Evolutionary conservation across 2,113 vertebrate genomes (phyloP), one percentile per base, ranked within the genome.

Genomic region (Nematolebias whitei): DNA sequence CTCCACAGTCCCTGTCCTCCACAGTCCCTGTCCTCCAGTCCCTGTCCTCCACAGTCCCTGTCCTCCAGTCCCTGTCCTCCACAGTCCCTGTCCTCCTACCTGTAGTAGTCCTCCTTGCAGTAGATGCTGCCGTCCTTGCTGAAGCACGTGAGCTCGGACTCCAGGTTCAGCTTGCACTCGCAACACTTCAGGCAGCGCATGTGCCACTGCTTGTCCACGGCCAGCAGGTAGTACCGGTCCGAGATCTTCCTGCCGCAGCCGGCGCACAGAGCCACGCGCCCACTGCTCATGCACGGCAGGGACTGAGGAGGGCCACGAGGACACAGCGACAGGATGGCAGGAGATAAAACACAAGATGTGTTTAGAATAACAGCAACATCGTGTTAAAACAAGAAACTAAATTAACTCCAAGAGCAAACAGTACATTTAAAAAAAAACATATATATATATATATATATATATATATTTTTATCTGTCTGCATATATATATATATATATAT

Each of bases 91-190:
- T 65, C 40, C 52, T 56, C 84, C 66, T 87, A 89, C 98, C 97
- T 96, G 94, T 99, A 99, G 88, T 99, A 99, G 80, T 99, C 98
- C 78, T 99, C 97, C 69, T 99, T 99, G 94, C 98, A 99, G 92
- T 98, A 99, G 90, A 99, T 99, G 93, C 94, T 97, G 69, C 98
- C 98, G 78, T 99, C 98, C 80, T 98, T 99, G 91, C 96, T 97
- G 93, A 99, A 99, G 88, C 98, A 98, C 90, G 98, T 99, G 91
- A 99, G 96, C 84, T 99, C 98, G 1, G 96, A 98, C 89, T 99
- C 98, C 94, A 99, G 93, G 91, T 97, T 96, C 67, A 98, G 96
- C 85, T 98, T 98, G 65, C 97, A 99, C 69, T 99, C 97, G 49
- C 97, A 98, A 90, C 98, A 99, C 88, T 97, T 97, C 48, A 99